Evolutionary conservation across 2,888 invertebrate genomes (phyloP).

Genomic region (Julus scanicus): DNA sequence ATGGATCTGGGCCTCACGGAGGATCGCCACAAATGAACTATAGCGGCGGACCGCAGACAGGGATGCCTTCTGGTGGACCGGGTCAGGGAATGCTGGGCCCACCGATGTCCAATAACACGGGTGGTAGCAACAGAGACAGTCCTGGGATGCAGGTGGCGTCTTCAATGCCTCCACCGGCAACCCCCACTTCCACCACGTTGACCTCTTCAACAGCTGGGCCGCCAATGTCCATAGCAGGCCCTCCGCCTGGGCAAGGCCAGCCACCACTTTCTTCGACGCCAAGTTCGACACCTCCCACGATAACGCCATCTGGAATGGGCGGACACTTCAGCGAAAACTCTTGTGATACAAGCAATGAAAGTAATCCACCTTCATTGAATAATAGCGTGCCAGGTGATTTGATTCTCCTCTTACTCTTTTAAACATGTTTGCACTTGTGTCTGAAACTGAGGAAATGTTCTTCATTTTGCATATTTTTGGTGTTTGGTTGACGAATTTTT

Average conservation of each 20-base stretch:
- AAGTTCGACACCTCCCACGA: constrained; percentile 60
- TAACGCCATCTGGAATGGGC: constrained; percentile 41
- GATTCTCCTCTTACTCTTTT: too few relatives aligned
- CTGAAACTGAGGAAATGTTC: too few relatives aligned
- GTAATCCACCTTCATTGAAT: constrained; percentile 51
- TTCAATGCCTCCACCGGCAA: constrained; percentile 57
- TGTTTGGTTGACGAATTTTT: too few relatives aligned
- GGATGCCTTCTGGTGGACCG: constrained; percentile 55
- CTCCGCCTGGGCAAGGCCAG: constrained; percentile 61
- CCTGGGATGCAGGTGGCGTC: constrained; percentile 61
- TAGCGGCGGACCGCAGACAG: constrained; percentile 54
- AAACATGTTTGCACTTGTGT: too few relatives aligned
- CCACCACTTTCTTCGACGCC: constrained; percentile 60
- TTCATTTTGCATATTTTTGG: too few relatives aligned
- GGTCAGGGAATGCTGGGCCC: constrained; percentile 54
- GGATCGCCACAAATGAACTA: constrained; percentile 54
- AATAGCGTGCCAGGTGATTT: constrained; percentile 15
- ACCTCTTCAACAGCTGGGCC: constrained; percentile 63
- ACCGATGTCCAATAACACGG: constrained; percentile 9
- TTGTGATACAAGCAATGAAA: constrained; percentile 55
- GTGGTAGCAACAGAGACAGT: constrained; percentile 61
- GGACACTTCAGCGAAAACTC: constrained; percentile 53
- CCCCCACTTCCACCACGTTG: constrained; percentile 55
- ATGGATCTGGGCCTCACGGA: constrained; percentile 58
- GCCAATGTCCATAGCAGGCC: constrained; percentile 71